Conservation (phyloP, 2,888 invertebrate genomes). For the Sarcophaga carnaria region DNA sequence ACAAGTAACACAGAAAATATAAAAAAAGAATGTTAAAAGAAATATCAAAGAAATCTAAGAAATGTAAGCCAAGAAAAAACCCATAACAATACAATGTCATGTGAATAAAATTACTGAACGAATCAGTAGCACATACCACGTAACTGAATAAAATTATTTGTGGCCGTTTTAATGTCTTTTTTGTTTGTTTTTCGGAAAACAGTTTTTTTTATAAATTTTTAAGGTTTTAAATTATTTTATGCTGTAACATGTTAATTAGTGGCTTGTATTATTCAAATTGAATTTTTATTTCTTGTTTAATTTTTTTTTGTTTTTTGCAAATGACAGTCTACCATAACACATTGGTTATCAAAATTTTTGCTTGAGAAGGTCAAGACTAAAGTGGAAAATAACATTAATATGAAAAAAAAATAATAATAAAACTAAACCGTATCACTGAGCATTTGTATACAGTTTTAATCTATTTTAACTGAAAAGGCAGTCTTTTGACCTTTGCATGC, state of each 20-base stretch:
- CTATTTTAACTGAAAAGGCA: not conserved
- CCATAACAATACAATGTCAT: constrained; percentile 59
- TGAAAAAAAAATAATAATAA: not conserved
- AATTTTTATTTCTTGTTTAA: not conserved
- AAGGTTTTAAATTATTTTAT: constrained; percentile 28
- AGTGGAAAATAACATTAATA: constrained; percentile 3
- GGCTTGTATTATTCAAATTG: constrained; percentile 31
- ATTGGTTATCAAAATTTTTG: not conserved
- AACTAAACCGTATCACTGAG: not conserved
- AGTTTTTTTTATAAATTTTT: not conserved
- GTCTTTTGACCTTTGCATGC: not conserved
- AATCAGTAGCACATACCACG: not conserved
- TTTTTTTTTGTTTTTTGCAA: not conserved
- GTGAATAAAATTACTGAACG: constrained; percentile 42
- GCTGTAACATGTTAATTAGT: constrained; percentile 45
- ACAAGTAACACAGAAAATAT: constrained; percentile 44
- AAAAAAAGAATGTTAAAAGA: constrained; percentile 4
- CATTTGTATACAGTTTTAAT: not conserved
- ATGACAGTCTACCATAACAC: not conserved
- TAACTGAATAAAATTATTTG: not conserved
- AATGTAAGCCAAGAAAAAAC: constrained; percentile 9
- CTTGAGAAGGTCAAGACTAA: constrained; percentile 53
- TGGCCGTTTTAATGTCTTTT: constrained; percentile 21
- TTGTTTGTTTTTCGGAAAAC: constrained; percentile 1
- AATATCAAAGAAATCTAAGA: constrained; percentile 1